Percentiles rank a stretch among this genome's conserved stretches.
Evolutionary conservation across 2,113 vertebrate genomes (phyloP).

Genomic region (Eulemur macaco): DNA sequence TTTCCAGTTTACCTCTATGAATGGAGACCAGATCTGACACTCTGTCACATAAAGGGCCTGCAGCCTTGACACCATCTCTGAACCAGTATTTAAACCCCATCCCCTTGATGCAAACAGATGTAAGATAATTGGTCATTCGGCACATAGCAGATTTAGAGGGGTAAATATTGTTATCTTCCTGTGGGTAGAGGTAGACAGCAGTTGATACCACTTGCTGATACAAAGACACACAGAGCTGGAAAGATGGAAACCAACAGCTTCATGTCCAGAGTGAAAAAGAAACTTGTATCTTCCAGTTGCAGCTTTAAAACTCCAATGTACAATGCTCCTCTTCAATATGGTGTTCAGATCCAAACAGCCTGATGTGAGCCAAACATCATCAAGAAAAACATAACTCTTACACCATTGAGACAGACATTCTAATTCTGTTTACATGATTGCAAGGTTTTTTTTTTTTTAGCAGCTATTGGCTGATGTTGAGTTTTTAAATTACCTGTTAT

Average conservation of each 20-base stretch:
- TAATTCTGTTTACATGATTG: neutral
- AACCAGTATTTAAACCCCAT: neutral
- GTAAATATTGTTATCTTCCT: neutral
- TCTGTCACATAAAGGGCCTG: fast-evolving
- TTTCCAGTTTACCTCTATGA: neutral
- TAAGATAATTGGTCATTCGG: constrained; percentile 6
- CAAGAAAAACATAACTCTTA: neutral
- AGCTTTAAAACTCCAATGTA: neutral
- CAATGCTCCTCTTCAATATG: neutral
- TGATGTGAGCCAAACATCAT: neutral
- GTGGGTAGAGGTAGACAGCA: neutral
- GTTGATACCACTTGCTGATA: neutral
- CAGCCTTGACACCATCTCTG: neutral
- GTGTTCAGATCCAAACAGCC: neutral
- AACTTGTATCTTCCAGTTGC: neutral
- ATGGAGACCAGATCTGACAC: neutral
- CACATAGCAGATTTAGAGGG: neutral
- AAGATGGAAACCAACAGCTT: neutral
- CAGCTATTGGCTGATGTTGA: neutral
- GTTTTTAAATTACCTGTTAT: neutral
- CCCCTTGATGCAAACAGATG: neutral
- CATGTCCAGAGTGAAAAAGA: neutral
- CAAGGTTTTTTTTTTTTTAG: neutral
- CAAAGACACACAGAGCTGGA: neutral
- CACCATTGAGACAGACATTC: neutral